Percentiles rank a stretch among this genome's conserved stretches.
Conservation (phyloP, 2,888 invertebrate genomes). For the Dynastes hyllus region DNA sequence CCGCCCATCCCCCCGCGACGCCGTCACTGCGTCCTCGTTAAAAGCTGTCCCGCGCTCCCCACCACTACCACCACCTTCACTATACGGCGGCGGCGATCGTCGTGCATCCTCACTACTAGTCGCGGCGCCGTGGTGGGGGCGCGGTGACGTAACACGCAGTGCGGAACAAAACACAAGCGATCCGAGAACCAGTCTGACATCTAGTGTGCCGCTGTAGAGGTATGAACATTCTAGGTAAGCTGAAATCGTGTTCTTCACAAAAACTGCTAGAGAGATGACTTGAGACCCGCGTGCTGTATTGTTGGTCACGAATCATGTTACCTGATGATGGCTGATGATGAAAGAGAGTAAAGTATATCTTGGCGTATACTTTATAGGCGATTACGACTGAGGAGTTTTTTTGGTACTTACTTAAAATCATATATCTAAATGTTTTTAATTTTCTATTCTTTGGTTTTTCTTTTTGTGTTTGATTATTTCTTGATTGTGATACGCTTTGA, state of each 20-base stretch:
- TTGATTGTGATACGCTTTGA: slow-evolving; percentile 5
- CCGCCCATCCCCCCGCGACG: slow-evolving; percentile 38
- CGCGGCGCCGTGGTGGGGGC: slow-evolving; percentile 58
- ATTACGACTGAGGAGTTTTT: slow-evolving; percentile 14
- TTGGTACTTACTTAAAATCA: slow-evolving; percentile 13
- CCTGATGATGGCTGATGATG: slow-evolving; percentile 13
- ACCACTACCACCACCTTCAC: slow-evolving; percentile 38
- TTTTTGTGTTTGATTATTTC: neutral
- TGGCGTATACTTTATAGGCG: slow-evolving; percentile 10
- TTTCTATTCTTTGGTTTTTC: neutral
- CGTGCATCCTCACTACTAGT: slow-evolving; percentile 52
- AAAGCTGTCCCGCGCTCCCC: slow-evolving; percentile 46
- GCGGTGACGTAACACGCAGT: slow-evolving; percentile 70
- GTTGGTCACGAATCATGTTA: no score
- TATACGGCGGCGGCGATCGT: neutral
- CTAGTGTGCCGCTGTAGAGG: slow-evolving; percentile 71
- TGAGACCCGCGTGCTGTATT: slow-evolving; percentile 7
- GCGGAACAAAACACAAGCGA: slow-evolving; percentile 71
- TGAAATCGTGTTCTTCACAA: slow-evolving; percentile 49
- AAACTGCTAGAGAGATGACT: slow-evolving; percentile 57
- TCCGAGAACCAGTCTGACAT: slow-evolving; percentile 69
- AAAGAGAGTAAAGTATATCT: slow-evolving; percentile 13
- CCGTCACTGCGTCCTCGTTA: slow-evolving; percentile 40
- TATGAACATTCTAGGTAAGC: slow-evolving; percentile 73
- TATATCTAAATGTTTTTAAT: slow-evolving; percentile 1